Base-by-base conservation (phyloP, 1,140 invertebrate genomes). In the Listronotus bonariensis region DNA sequence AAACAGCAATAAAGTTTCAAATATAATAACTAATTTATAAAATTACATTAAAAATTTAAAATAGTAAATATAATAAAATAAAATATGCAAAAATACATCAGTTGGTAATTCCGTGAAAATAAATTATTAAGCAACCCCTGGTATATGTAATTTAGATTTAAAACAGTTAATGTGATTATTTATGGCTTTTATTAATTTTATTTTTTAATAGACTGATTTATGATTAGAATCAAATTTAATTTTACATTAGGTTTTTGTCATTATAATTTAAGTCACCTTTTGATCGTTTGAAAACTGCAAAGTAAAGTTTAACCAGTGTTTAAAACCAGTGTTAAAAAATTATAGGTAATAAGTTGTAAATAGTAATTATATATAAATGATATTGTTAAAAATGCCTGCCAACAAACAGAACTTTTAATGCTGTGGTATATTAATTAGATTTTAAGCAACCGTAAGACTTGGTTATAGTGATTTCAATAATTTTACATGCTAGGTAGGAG, bases 401-500 rank as follows among this genome's bases (percentile, higher is more conserved):
- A 64, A 64, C 64, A 62, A 69, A 59, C 58, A 57, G 62, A 60
- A 55, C 56, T 52, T 65, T 61, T 55, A 61, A 65, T 65, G 68
- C 70, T 71, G 68, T 72, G 68, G 65, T 72, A 69, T 67, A 65
- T 58, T 52, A 68, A 55, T 53, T 45, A 53, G 34, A 51, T 59
- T 49, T 38, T 65, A 72, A 67, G 68, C 64, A 72, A 72, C 64
- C 65, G 63, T 60, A 72, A 72, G 70, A 72, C 70, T 72, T 68
- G 54, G 65, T 68, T 68, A 59, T 70, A 63, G 65, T 67, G 65
- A 67, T 63, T 67, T 67, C 38, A 48, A 52, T 67, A 67, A 54
- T 45, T 67, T 69, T 49, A 53, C 48, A 40, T 42, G 48, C 45
- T 60, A 51, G 48, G 38, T 56, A 56, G 53, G 11, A 56, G 40